These are phyloP conservation scores for Actias luna DNA, from an alignment of 2,888 invertebrate genomes.

Conservation along the genomic window DNA sequence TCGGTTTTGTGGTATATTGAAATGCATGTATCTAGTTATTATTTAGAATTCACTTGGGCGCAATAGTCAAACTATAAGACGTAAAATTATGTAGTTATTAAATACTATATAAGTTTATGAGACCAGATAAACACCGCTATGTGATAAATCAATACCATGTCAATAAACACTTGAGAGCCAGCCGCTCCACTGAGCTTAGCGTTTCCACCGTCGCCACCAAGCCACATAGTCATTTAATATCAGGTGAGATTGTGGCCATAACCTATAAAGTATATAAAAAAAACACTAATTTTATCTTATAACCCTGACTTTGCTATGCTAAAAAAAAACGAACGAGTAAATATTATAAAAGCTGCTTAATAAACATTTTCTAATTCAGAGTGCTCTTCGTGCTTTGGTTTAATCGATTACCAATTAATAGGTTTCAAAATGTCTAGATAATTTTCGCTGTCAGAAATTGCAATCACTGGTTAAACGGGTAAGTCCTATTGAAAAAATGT, in stretches of 20 bases:
- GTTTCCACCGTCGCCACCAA: no score
- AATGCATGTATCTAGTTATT: no score
- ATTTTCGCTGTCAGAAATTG: constrained; percentile 32
- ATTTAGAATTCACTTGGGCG: no score
- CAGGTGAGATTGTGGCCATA: no score
- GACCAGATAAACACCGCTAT: neutral
- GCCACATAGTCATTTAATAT: no score
- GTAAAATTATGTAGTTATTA: no score
- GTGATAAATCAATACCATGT: neutral
- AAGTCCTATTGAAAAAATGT: constrained; percentile 49
- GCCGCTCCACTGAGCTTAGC: no score
- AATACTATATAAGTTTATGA: no score
- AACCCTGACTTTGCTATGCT: constrained; percentile 6
- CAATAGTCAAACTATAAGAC: no score
- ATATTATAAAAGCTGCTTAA: neutral
- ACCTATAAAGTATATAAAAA: neutral
- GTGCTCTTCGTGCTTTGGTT: constrained; percentile 1
- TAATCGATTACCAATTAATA: constrained; percentile 37
- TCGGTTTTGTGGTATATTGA: no score
- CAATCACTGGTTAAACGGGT: constrained; percentile 41
- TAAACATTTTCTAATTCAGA: neutral
- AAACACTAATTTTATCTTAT: neutral
- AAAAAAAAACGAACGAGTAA: neutral
- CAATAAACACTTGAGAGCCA: no score
- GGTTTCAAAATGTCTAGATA: constrained; percentile 29